These are phyloP conservation scores for Eueides isabella DNA, from an alignment of 1,140 invertebrate species.

Conservation along the genomic window DNA sequence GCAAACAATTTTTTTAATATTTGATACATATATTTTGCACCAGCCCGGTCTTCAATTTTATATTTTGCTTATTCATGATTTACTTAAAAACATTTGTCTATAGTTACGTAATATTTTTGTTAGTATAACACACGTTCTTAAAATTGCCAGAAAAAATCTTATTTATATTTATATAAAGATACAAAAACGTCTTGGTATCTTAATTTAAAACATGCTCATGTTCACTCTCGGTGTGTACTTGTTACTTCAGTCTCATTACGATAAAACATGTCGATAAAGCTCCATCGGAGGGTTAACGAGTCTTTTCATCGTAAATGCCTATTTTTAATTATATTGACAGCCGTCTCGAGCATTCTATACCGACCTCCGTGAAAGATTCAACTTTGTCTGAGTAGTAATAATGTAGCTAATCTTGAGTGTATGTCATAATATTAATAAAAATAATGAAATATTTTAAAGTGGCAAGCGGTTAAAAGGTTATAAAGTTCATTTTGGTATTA, in stretches of 20 bases:
- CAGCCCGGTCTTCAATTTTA: too few species aligned
- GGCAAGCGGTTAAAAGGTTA: neutral
- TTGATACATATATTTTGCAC: too few species aligned
- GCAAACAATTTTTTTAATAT: too few species aligned
- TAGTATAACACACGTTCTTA: too few species aligned
- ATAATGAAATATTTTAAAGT: neutral
- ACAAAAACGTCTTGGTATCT: neutral
- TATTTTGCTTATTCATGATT: too few species aligned
- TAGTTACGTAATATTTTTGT: neutral
- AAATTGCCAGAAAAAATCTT: too few species aligned
- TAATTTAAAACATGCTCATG: neutral
- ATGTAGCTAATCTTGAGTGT: neutral
- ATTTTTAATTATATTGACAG: conserved; percentile 71
- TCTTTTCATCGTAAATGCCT: conserved; percentile 59
- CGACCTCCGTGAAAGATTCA: conserved; percentile 29
- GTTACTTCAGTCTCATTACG: conserved; percentile 48
- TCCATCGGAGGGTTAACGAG: conserved; percentile 55
- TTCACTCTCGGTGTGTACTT: conserved; percentile 9
- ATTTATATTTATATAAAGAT: neutral
- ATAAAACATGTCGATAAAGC: conserved; percentile 61
- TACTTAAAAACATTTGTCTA: too few species aligned
- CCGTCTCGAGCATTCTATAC: conserved; percentile 39
- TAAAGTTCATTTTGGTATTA: neutral
- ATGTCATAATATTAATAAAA: neutral
- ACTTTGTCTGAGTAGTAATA: neutral